These are phyloP conservation scores for Numida meleagris DNA, from an alignment of 2,113 vertebrate genomes.

Conservation along the genomic window DNA sequence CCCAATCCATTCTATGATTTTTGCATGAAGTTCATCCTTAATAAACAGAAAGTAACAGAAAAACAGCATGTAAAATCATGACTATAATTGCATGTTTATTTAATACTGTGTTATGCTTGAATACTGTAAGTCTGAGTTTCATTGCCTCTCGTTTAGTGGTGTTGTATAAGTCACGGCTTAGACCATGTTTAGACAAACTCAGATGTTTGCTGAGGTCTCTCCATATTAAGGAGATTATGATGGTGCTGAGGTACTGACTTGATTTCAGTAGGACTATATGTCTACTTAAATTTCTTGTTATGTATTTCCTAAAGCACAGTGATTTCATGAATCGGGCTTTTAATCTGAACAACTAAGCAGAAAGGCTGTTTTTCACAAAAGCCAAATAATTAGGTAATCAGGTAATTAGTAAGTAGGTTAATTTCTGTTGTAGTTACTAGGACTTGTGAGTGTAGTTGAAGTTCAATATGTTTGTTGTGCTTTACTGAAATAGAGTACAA, in stretches of 20 bases:
- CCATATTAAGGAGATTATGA: neutral
- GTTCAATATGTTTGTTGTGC: neutral
- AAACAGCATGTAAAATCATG: neutral
- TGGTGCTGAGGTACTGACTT: neutral
- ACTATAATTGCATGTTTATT: neutral
- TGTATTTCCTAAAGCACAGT: neutral
- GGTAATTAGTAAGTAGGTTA: neutral
- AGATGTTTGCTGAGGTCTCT: neutral
- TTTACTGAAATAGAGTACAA: neutral
- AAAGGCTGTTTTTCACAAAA: neutral
- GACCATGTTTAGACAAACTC: neutral
- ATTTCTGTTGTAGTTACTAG: neutral
- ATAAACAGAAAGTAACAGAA: neutral
- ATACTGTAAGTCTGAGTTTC: neutral
- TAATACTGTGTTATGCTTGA: neutral
- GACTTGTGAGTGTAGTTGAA: neutral
- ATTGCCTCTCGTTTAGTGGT: neutral
- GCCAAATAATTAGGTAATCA: neutral
- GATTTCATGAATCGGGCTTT: neutral
- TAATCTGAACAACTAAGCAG: neutral
- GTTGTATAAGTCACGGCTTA: neutral
- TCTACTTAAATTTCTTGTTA: neutral
- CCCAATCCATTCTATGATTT: too few relatives aligned
- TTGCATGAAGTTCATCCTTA: conserved; percentile 5
- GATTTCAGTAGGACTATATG: neutral